These are phyloP conservation scores for Myotis myotis DNA, from an alignment of 2,797 vertebrate genomes.

Conservation along the genomic window DNA sequence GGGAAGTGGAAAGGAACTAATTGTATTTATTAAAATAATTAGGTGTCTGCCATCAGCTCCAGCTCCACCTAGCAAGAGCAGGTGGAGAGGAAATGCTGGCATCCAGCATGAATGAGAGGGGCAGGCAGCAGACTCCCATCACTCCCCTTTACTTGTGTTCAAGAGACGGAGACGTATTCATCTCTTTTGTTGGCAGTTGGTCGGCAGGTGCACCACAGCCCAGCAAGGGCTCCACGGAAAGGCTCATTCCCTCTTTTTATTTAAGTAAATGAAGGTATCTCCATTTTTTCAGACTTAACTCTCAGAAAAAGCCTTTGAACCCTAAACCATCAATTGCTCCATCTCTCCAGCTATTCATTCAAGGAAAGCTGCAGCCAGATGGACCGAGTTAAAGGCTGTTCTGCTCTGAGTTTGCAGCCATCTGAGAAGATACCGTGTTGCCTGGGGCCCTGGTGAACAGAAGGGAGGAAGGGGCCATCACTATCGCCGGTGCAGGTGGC, in stretches of 20 bases:
- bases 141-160: background rate
- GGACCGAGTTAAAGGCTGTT: background rate
- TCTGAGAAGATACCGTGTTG: background rate
- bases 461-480: background rate
- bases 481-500: background rate
- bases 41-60: background rate
- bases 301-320: slow-evolving; percentile 20
- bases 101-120: background rate
- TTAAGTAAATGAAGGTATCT: background rate
- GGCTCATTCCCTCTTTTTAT: slow-evolving; percentile 6
- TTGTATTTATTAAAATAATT: background rate
- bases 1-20: background rate
- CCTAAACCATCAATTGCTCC: background rate
- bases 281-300: background rate
- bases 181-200: background rate
- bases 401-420: background rate
- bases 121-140: background rate
- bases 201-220: background rate
- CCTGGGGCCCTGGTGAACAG: background rate
- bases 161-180: background rate
- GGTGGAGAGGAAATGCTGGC: background rate
- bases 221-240: background rate
- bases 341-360: background rate
- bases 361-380: background rate
- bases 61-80: background rate